phyloP scores from a whole-genome alignment of 1,140 invertebrate genomes.

The Phymorhynchus buccinoides region DNA sequence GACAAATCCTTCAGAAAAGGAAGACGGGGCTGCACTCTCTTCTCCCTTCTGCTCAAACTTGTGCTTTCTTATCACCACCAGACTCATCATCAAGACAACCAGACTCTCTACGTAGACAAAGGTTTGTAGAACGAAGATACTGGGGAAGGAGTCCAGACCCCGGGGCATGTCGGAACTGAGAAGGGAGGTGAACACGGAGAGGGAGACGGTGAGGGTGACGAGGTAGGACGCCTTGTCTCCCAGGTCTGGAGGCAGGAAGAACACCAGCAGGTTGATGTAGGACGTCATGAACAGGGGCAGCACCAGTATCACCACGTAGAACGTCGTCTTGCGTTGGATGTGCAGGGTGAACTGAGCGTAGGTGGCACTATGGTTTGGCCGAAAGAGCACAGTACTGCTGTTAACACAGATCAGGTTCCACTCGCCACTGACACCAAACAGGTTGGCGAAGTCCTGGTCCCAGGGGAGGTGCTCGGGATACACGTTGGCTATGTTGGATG shows the following conservation, averaged over 20 bases:
- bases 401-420: not conserved
- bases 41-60: not conserved
- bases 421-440: not conserved
- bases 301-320: not conserved
- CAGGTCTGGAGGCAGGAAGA: constrained; percentile 2
- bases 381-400: not conserved
- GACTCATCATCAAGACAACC: not conserved
- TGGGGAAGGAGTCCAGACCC: not conserved
- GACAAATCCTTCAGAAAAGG: too few species aligned
- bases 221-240: constrained; percentile 13
- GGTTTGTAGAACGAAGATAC: not conserved
- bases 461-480: not conserved
- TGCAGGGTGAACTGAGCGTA: not conserved
- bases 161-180: not conserved
- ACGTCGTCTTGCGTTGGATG: not conserved
- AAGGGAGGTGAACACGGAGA: not conserved
- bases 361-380: not conserved
- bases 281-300: not conserved
- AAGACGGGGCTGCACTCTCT: not conserved
- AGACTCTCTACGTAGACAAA: not conserved
- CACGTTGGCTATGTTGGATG: not conserved
- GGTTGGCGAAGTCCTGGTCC: not conserved
- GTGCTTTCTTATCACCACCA: not conserved
- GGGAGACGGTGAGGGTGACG: constrained; percentile 1
- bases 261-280: not conserved